Conservation (phyloP, 2,113 vertebrate genomes). For the Neogale vison region DNA sequence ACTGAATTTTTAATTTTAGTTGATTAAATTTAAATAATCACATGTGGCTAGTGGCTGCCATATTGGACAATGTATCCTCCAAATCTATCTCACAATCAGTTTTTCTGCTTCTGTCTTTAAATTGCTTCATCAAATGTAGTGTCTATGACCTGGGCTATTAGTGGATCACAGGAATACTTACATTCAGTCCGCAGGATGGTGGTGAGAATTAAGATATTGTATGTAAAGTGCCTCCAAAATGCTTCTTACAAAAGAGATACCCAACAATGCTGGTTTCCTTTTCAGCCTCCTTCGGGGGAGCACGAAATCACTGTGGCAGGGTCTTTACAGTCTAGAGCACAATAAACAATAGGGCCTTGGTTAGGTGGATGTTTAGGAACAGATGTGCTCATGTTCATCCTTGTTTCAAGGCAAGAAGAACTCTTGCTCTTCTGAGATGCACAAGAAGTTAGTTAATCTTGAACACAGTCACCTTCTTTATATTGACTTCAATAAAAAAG, state of each 20-base stretch:
- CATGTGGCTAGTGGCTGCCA: background rate
- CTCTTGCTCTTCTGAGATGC: background rate
- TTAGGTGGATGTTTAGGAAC: background rate
- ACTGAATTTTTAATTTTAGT: constrained; percentile 15
- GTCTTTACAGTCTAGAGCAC: background rate
- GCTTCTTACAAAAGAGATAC: background rate
- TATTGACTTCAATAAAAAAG: constrained; percentile 10
- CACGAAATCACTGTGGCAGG: background rate
- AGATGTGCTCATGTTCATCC: background rate
- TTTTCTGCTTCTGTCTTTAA: background rate
- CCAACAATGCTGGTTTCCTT: background rate
- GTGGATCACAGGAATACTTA: background rate
- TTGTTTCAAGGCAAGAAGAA: background rate
- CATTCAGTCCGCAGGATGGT: background rate
- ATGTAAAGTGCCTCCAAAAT: background rate
- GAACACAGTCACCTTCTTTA: background rate
- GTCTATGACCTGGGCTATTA: background rate
- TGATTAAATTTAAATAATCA: constrained; percentile 1
- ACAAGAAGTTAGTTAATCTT: background rate
- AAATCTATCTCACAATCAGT: background rate
- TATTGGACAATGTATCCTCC: background rate
- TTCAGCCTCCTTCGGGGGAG: background rate
- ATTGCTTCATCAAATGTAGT: background rate
- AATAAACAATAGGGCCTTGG: background rate
- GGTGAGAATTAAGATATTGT: background rate